Conservation (phyloP, 2,888 invertebrate species). For the Orthonychiurus folsomi region DNA sequence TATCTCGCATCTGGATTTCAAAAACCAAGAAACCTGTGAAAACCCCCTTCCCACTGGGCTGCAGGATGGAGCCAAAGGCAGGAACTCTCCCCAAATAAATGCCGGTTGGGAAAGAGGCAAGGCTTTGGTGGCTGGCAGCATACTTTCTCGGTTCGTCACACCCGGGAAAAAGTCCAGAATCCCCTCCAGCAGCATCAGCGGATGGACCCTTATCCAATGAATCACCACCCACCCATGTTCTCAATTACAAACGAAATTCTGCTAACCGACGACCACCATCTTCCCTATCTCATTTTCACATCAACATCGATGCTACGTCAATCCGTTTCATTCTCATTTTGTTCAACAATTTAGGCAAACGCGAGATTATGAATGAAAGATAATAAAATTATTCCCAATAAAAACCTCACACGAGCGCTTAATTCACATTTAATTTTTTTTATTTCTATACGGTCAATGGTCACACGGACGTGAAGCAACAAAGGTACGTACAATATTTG, state of each 20-base stretch:
- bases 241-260: not conserved
- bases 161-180: not conserved
- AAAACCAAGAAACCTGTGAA: too few species aligned
- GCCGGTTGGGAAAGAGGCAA: too few species aligned
- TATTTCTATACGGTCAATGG: not conserved
- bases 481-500: too few species aligned
- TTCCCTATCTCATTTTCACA: not conserved
- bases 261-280: not conserved
- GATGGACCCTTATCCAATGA: not conserved
- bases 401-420: not conserved
- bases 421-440: not conserved
- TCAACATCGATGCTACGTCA: not conserved
- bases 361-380: too few species aligned
- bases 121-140: too few species aligned
- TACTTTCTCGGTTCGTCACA: not conserved
- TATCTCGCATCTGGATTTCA: too few species aligned
- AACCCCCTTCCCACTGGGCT: too few species aligned
- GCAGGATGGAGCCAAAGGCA: too few species aligned
- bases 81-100: too few species aligned
- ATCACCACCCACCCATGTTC: not conserved
- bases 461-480: too few species aligned
- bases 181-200: not conserved
- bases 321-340: not conserved
- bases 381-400: not conserved
- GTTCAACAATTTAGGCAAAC: not conserved